Evolutionary conservation across 2,797 vertebrate species (phyloP).

Genomic region (Austrolebias charrua): DNA sequence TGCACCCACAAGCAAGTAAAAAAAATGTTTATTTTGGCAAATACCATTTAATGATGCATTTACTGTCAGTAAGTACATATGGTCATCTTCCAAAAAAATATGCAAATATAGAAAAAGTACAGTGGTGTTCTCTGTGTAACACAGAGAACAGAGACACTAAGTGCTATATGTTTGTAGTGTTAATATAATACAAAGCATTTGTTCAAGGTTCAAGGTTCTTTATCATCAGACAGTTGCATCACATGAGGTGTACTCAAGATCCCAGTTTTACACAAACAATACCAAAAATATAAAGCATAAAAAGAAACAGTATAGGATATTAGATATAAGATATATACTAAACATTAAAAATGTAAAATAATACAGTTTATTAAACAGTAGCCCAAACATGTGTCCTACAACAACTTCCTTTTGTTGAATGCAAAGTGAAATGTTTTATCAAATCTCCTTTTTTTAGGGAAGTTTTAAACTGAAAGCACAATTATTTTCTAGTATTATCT

Average conservation of each 20-base stretch:
- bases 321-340: too few relatives aligned
- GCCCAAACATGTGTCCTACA: conserved; percentile 5
- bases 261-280: too few relatives aligned
- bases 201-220: not conserved
- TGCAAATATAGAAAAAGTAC: conserved; percentile 47
- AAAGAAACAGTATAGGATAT: too few relatives aligned
- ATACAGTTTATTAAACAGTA: too few relatives aligned
- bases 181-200: conserved; percentile 43
- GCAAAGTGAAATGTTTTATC: conserved; percentile 6
- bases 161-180: conserved; percentile 34
- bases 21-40: conserved; percentile 47
- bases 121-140: conserved; percentile 30
- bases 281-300: too few relatives aligned
- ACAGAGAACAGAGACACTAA: too few relatives aligned
- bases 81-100: conserved; percentile 64
- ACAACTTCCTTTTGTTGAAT: conserved; percentile 6
- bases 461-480: conserved; percentile 20
- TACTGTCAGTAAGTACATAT: conserved; percentile 51
- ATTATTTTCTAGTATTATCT: conserved; percentile 20
- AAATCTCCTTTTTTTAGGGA: conserved; percentile 14
- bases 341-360: too few relatives aligned
- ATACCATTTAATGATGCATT: conserved; percentile 56
- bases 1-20: conserved; percentile 9
- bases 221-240: too few relatives aligned
- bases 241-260: too few relatives aligned